Conservation (phyloP, 1,140 invertebrate species). For the Yoshiicerus persimilis region DNA sequence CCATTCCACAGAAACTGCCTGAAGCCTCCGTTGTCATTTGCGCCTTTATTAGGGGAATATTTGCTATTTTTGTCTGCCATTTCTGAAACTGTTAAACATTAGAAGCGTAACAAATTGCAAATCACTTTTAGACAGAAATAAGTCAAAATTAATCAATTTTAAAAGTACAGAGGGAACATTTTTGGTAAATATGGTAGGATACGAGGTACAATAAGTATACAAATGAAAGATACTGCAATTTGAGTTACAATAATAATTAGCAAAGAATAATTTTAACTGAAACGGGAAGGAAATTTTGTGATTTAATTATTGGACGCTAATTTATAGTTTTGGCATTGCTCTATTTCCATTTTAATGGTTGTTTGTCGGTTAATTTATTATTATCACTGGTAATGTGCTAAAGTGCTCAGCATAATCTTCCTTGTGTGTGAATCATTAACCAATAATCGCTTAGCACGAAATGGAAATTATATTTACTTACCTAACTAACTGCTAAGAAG, state of each 20-base stretch:
- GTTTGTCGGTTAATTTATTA: background rate
- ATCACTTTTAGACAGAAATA: too few relatives aligned
- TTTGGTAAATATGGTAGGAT: too few relatives aligned
- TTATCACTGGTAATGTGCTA: background rate
- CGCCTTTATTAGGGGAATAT: slow-evolving; percentile 69
- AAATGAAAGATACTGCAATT: too few relatives aligned
- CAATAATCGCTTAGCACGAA: too few relatives aligned
- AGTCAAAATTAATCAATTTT: background rate
- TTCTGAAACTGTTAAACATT: background rate
- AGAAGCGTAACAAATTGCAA: too few relatives aligned
- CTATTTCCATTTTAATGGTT: background rate
- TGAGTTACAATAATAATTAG: too few relatives aligned
- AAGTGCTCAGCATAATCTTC: background rate
- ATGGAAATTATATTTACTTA: too few relatives aligned
- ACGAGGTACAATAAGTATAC: too few relatives aligned
- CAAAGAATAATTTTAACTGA: too few relatives aligned
- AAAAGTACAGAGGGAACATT: background rate
- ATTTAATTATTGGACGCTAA: background rate
- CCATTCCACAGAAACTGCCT: slow-evolving; percentile 82
- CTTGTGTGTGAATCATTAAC: too few relatives aligned
- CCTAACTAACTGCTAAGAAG: too few relatives aligned
- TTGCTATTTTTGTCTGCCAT: slow-evolving; percentile 51
- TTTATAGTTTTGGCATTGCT: background rate
- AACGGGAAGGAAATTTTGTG: too few relatives aligned
- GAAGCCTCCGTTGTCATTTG: slow-evolving; percentile 64